phyloP scores from a whole-genome alignment of 2,113 vertebrate species.

The Tor tambroides region DNA sequence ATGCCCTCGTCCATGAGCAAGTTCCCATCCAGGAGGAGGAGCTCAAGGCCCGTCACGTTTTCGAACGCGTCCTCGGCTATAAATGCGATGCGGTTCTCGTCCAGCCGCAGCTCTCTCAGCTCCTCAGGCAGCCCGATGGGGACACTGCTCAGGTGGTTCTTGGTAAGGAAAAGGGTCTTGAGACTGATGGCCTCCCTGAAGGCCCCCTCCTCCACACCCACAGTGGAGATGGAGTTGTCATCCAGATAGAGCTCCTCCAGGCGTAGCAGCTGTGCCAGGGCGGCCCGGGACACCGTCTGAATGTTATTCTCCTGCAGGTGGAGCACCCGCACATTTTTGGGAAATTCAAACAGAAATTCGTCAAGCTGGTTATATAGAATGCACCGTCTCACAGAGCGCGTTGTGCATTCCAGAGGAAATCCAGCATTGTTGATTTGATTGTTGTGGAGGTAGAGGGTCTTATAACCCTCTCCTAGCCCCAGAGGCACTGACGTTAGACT shows the following conservation, averaged over 20 bases:
- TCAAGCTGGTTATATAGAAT: constrained; percentile 93
- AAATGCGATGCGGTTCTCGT: constrained; percentile 89
- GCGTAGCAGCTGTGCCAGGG: constrained; percentile 87
- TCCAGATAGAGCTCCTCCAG: constrained; percentile 91
- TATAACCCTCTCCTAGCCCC: constrained; percentile 93
- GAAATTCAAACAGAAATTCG: constrained; percentile 93
- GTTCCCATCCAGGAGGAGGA: constrained; percentile 89
- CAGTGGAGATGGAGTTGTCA: constrained; percentile 93
- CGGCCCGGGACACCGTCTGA: constrained; percentile 88
- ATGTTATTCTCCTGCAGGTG: constrained; percentile 96
- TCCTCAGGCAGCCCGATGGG: constrained; percentile 88
- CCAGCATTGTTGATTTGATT: constrained; percentile 98
- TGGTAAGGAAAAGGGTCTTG: constrained; percentile 89
- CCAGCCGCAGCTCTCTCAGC: constrained; percentile 86
- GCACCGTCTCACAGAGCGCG: constrained; percentile 89
- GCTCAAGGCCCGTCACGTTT: constrained; percentile 87
- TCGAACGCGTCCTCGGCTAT: constrained; percentile 89
- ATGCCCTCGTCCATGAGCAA: constrained; percentile 91
- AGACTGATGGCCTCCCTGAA: constrained; percentile 90
- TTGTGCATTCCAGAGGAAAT: constrained; percentile 90
- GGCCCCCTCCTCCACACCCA: constrained; percentile 90
- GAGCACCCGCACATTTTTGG: constrained; percentile 87
- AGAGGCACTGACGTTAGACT: constrained; percentile 96
- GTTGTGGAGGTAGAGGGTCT: constrained; percentile 95
- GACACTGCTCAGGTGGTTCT: constrained; percentile 92